Evolutionary conservation across 1,140 invertebrate species (phyloP).

Genomic region (Magallana gigas): DNA sequence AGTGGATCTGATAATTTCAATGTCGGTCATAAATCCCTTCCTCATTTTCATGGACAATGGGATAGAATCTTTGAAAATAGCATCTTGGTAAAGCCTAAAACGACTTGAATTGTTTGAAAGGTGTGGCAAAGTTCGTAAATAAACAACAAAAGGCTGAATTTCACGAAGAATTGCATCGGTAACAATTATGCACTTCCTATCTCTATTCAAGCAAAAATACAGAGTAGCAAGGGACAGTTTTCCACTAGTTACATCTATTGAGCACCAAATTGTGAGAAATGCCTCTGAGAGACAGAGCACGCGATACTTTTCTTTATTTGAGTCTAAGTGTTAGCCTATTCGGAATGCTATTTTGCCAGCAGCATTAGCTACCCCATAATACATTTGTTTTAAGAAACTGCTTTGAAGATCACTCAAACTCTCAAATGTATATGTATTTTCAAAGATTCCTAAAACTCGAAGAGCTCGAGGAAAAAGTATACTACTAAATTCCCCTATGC

Average conservation of each 20-base stretch:
- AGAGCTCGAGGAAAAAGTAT: too few species aligned
- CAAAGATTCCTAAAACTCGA: too few species aligned
- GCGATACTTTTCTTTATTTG: neutral
- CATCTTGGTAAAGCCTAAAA: neutral
- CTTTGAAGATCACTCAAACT: neutral
- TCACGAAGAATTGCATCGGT: neutral
- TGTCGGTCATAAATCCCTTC: neutral
- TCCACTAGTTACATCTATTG: neutral
- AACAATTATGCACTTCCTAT: neutral
- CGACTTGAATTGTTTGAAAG: neutral
- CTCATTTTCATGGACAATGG: neutral
- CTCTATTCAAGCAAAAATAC: neutral
- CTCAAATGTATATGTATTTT: neutral
- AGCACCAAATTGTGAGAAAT: neutral
- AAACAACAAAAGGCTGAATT: neutral
- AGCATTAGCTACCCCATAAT: neutral
- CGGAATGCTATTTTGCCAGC: neutral
- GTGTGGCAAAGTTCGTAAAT: neutral
- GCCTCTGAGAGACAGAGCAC: neutral
- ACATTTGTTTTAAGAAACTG: neutral
- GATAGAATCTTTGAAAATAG: neutral
- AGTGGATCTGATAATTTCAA: neutral
- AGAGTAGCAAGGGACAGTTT: neutral
- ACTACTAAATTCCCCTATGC: too few species aligned
- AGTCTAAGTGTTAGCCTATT: neutral